These are phyloP conservation scores for Bubo bubo DNA, from an alignment of 2,113 vertebrate species.

Conservation along the genomic window DNA sequence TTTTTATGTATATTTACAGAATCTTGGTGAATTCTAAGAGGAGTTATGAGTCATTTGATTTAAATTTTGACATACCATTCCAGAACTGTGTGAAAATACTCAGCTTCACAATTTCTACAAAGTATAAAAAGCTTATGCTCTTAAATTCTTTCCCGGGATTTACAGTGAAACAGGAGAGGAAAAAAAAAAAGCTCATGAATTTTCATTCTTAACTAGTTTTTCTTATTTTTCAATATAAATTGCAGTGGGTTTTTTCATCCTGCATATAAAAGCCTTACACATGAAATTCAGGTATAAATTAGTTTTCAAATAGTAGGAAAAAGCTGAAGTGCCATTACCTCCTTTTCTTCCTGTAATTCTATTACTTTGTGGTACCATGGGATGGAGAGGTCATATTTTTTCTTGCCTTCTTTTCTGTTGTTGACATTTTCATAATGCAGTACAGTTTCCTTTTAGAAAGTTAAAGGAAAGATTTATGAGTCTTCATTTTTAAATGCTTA, in stretches of 20 bases:
- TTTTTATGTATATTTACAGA: neutral
- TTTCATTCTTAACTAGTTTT: neutral
- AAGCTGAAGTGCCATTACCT: conserved; percentile 57
- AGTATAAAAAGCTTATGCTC: neutral
- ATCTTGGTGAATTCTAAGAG: neutral
- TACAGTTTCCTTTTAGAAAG: conserved; percentile 71
- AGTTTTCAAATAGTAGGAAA: conserved; percentile 37
- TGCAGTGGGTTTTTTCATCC: neutral
- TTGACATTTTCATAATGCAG: conserved; percentile 79
- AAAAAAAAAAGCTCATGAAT: neutral
- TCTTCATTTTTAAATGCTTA: conserved; percentile 53
- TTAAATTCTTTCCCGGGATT: neutral
- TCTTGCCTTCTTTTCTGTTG: conserved; percentile 72
- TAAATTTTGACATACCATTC: neutral
- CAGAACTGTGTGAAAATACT: neutral
- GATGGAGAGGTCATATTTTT: conserved; percentile 66
- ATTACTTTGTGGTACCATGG: conserved; percentile 76
- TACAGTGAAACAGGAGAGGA: neutral
- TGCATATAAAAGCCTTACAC: conserved; percentile 14
- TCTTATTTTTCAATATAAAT: conserved; percentile 12
- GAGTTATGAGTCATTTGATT: neutral
- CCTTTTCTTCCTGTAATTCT: conserved; percentile 76
- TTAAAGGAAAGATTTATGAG: conserved; percentile 65
- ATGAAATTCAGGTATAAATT: conserved; percentile 21
- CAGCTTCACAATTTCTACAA: neutral